A percentile compares a stretch with the other conserved stretches of the same genome.
Evolutionary conservation across 2,113 vertebrate species (phyloP).

Genomic region (Piaya cayana): DNA sequence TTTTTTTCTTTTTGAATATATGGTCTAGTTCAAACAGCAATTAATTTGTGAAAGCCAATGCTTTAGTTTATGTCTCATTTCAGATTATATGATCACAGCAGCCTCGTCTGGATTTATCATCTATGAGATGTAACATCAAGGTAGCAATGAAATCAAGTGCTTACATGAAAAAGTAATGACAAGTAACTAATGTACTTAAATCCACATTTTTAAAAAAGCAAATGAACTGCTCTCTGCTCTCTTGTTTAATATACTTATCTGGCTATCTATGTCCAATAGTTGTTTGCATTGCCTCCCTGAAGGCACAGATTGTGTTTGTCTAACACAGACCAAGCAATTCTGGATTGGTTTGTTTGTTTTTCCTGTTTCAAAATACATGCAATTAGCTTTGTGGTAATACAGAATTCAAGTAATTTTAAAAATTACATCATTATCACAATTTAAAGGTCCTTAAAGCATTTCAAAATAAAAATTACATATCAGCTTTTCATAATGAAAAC

Average conservation of each 20-base stretch:
- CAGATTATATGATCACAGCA: background rate
- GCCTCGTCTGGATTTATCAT: slow-evolving; percentile 29
- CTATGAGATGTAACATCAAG: slow-evolving; percentile 28
- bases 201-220: background rate
- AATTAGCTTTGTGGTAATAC: background rate
- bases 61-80: slow-evolving; percentile 31
- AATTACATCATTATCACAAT: background rate
- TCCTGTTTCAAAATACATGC: background rate
- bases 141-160: slow-evolving; percentile 36
- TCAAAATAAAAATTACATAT: background rate
- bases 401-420: background rate
- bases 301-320: background rate
- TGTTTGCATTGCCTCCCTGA: background rate
- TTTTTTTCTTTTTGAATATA: background rate
- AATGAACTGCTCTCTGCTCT: background rate
- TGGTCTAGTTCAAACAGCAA: background rate
- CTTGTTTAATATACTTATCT: background rate
- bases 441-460: background rate
- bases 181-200: slow-evolving; percentile 34
- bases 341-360: background rate
- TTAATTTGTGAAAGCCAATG: slow-evolving; percentile 22
- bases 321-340: background rate
- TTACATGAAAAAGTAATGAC: slow-evolving; percentile 41
- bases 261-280: background rate
- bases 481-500: background rate